phyloP scores from a whole-genome alignment of 2,888 invertebrate genomes.

The Drosophila anomelani region DNA sequence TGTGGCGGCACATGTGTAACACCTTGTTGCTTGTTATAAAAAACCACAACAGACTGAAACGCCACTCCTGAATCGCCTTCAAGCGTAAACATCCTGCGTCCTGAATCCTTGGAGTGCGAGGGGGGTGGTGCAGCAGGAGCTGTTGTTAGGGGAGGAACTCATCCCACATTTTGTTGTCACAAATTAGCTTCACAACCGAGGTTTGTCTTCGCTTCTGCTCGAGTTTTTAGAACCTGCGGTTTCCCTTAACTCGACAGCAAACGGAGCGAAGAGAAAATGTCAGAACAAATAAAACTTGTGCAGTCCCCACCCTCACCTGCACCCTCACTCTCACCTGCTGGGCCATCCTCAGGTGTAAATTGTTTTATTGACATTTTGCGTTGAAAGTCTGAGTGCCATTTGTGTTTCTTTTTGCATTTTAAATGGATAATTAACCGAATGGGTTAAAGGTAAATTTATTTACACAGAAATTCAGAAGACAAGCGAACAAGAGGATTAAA shows the following conservation, averaged over 20 bases:
- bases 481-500: background rate
- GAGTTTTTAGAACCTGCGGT: slow-evolving; percentile 36
- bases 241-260: slow-evolving; percentile 3
- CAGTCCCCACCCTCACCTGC: background rate
- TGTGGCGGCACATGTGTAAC: too few species aligned
- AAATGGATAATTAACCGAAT: background rate
- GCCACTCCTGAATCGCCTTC: too few species aligned
- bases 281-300: slow-evolving; percentile 1
- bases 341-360: background rate
- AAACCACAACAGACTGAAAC: too few species aligned
- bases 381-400: background rate
- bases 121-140: background rate
- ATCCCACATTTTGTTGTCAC: slow-evolving; percentile 35
- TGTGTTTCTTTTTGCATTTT: background rate
- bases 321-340: background rate
- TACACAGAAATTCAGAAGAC: background rate
- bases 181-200: slow-evolving; percentile 44
- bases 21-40: too few species aligned
- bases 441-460: background rate
- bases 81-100: too few species aligned
- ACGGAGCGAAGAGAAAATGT: background rate
- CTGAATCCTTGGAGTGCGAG: slow-evolving; percentile 1
- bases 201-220: slow-evolving; percentile 32
- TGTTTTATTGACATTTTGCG: slow-evolving; percentile 30
- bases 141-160: background rate